Conservation (phyloP, 2,888 invertebrate species). For the Nomada lathburiana region DNA sequence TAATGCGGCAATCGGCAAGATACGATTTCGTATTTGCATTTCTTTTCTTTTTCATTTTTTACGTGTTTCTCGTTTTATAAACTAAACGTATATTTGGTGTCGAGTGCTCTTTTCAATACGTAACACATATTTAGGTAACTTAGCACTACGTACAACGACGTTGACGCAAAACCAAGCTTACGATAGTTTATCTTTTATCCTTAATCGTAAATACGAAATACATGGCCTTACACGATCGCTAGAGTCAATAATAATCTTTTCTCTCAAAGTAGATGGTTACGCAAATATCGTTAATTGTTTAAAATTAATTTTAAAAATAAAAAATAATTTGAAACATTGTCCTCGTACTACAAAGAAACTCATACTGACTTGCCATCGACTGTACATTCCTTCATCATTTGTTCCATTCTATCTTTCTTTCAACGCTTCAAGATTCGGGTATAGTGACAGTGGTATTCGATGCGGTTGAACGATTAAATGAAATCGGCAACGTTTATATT, state of each 20-base stretch:
- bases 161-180: conserved; percentile 54
- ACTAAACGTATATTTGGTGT: conserved; percentile 33
- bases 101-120: conserved; percentile 37
- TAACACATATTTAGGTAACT: conserved; percentile 49
- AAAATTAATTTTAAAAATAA: conserved; percentile 54
- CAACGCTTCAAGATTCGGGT: conserved; percentile 42
- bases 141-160: conserved; percentile 21
- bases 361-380: conserved; percentile 32
- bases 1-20: conserved; percentile 57
- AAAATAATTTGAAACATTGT: conserved; percentile 36
- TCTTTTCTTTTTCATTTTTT: background rate
- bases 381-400: conserved; percentile 8
- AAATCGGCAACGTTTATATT: conserved; percentile 72
- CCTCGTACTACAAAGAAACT: conserved; percentile 10
- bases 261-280: conserved; percentile 48
- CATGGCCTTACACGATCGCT: conserved; percentile 79
- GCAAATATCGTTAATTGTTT: conserved; percentile 56
- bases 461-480: conserved; percentile 35
- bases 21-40: conserved; percentile 24
- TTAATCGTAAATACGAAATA: conserved; percentile 81
- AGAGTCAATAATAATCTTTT: conserved; percentile 66
- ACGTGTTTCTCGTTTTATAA: conserved; percentile 6
- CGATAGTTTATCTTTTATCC: conserved; percentile 60
- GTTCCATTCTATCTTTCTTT: background rate
- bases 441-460: conserved; percentile 44